Evolutionary conservation across 2,113 vertebrate genomes (phyloP).

Genomic region (Heptranchias perlo): DNA sequence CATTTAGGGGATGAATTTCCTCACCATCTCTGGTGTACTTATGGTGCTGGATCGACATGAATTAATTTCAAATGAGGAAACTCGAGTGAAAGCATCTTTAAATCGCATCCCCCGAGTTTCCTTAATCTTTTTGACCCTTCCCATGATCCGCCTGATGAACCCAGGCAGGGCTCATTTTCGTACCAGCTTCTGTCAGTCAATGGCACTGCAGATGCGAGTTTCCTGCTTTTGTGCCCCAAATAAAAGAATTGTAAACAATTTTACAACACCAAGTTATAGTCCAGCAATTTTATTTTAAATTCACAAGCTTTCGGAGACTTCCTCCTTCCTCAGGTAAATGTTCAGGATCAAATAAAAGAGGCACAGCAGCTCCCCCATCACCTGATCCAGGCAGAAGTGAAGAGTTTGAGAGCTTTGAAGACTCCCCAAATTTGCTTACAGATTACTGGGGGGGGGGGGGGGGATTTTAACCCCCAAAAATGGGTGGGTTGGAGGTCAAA

Average conservation of each 20-base stretch:
- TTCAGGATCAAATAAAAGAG: not conserved
- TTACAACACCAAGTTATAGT: too few relatives aligned
- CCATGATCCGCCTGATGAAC: not conserved
- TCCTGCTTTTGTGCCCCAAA: not conserved
- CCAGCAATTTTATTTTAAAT: too few relatives aligned
- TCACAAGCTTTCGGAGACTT: too few relatives aligned
- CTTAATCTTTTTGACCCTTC: not conserved
- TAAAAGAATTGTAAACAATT: too few relatives aligned
- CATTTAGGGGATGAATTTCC: not conserved
- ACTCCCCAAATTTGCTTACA: not conserved
- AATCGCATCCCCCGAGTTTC: not conserved
- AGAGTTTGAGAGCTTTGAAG: not conserved
- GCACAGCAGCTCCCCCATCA: not conserved
- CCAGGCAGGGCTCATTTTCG: not conserved
- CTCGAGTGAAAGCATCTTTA: not conserved
- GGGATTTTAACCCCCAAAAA: too few relatives aligned
- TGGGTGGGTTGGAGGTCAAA: too few relatives aligned
- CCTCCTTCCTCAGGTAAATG: too few relatives aligned
- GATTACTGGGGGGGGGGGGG: too few relatives aligned
- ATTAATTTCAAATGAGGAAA: not conserved
- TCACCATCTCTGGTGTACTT: not conserved
- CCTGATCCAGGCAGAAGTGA: not conserved
- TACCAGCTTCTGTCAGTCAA: not conserved
- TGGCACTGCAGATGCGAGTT: not conserved
- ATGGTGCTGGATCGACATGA: not conserved